Percentiles rank a stretch among this genome's conserved stretches.
These are phyloP conservation scores for Chalcis sispes DNA, from an alignment of 2,888 invertebrate genomes.

Conservation along the genomic window DNA sequence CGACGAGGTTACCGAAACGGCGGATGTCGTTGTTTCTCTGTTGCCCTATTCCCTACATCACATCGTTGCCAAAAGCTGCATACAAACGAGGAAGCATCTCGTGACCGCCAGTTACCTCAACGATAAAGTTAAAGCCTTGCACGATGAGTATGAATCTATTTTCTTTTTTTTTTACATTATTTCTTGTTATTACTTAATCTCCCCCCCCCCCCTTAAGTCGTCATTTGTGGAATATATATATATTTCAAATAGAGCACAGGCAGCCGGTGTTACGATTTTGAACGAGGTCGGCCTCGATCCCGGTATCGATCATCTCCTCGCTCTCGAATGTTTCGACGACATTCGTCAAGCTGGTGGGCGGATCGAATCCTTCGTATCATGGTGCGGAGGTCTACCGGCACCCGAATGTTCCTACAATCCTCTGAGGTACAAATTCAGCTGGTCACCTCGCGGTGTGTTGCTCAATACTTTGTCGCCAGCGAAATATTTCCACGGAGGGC, in stretches of 20 bases:
- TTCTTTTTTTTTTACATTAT: no score
- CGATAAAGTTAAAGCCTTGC: conserved; percentile 87
- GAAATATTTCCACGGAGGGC: conserved; percentile 88
- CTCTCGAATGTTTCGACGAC: conserved; percentile 97
- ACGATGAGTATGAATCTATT: conserved; percentile 87
- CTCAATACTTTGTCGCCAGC: conserved; percentile 93
- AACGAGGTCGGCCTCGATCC: conserved; percentile 99
- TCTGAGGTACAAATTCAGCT: conserved; percentile 94
- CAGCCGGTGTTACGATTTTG: conserved; percentile 93
- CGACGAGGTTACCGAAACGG: conserved; percentile 83
- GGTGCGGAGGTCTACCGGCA: conserved; percentile 97
- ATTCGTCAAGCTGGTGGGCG: conserved; percentile 92
- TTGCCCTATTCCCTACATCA: conserved; percentile 95
- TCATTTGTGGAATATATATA: neutral
- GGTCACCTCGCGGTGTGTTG: conserved; percentile 96
- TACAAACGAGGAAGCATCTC: conserved; percentile 91
- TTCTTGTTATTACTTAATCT: no score
- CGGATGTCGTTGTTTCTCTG: conserved; percentile 90
- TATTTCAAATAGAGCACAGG: conserved; percentile 82
- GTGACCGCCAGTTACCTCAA: conserved; percentile 97
- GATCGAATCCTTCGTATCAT: conserved; percentile 96
- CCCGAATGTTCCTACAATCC: conserved; percentile 97
- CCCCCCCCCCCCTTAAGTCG: no score
- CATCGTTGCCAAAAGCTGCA: conserved; percentile 89
- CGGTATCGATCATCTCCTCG: conserved; percentile 98